Evolutionary conservation across 2,797 vertebrate genomes (phyloP).

Genomic region (Hypotaenidia okinawae): DNA sequence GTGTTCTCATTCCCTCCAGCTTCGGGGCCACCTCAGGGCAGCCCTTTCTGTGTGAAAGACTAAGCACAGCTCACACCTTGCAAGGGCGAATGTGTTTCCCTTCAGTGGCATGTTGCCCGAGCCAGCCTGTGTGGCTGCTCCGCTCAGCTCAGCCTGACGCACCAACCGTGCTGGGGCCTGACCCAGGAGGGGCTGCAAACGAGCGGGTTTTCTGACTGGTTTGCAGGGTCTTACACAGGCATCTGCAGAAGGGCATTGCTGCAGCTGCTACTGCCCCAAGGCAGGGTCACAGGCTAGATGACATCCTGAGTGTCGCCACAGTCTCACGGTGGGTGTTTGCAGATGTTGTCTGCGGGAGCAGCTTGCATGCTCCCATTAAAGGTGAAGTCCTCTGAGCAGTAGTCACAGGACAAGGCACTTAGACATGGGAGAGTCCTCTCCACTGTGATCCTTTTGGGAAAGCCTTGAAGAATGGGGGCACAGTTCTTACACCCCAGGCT

Average conservation of each 20-base stretch:
- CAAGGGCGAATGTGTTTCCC: accelerated
- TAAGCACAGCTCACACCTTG: accelerated
- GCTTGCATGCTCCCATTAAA: not conserved
- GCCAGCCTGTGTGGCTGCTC: accelerated
- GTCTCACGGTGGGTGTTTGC: accelerated
- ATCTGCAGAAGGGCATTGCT: not conserved
- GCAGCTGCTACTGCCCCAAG: not conserved
- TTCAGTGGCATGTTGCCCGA: accelerated
- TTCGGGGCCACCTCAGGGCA: not conserved
- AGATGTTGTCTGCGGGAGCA: not conserved
- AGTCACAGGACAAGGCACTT: not conserved
- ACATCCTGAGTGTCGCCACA: not conserved
- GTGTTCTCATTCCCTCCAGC: not conserved
- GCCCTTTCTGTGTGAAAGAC: not conserved
- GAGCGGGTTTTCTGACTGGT: not conserved
- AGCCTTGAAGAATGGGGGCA: not conserved
- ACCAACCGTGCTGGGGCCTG: accelerated
- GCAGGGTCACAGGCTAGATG: not conserved
- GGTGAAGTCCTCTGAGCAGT: not conserved
- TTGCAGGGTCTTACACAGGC: not conserved
- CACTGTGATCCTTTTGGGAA: not conserved
- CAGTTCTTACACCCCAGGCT: not conserved
- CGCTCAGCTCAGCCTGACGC: accelerated
- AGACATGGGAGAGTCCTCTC: not conserved
- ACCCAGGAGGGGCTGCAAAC: not conserved